Base-by-base conservation (phyloP, 2,797 vertebrate genomes). In the Sebastes baramenuke region DNA sequence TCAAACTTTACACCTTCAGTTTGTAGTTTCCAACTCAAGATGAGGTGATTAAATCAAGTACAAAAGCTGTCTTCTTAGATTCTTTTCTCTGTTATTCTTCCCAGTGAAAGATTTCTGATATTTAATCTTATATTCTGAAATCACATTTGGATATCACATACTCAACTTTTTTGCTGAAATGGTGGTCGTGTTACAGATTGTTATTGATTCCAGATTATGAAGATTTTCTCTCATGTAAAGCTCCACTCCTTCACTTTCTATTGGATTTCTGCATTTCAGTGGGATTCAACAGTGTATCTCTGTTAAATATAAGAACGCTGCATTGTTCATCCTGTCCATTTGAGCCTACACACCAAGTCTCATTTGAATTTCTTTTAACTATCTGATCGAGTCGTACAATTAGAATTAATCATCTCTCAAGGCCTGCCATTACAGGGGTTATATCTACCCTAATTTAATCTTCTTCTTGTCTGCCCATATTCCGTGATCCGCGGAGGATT, bases 371-470 rank as follows among this genome's bases (percentile, higher is more conserved):
- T 30, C 46, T 80, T 68, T 85, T 65, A 71, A 87, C 75, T 81
- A 78, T 89, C 81, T 77, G 79, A 89, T 85, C 7, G 11, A 79
- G 74, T 84, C 85, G 29, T 75, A 81, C 61, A 88, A 82, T 88
- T 81, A 83, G 55, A 36, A 77, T 87, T 65, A 82, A 73, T 81
- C 80, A 87, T 89, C 73, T 88, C 76, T 88, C 49, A 76, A 71
- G 83, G 71, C 82, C 69, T 77, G 73, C 76, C 66, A 76, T 86
- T 80, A 61, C 66, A 64, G 54, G 62, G 77, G 66, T 86, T 77
- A 68, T 77, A 80, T 89, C 70, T 84, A 62, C 61, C 60, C 16
- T 86, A 86, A 90, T 87, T 81, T 74, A 91, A 88, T 93, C 69
- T 68, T 69, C 49, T 74, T 79, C 59, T 61, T 80, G 62, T 82